Base-by-base conservation (phyloP, 2,888 invertebrate species). In the Ennomos erosarius region DNA sequence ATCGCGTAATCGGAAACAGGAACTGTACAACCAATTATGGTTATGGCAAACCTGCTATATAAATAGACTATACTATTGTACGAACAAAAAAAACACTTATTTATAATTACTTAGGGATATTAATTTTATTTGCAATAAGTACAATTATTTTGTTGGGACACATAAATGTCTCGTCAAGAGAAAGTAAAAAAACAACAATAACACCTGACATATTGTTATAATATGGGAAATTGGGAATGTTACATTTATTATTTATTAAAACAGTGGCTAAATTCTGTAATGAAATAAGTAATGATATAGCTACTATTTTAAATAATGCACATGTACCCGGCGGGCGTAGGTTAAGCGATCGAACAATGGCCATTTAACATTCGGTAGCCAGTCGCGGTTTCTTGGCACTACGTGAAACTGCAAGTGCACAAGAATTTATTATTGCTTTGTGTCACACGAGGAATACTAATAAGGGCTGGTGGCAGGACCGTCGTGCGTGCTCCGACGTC, bases 401-500 rank as follows among this genome's bases (percentile, higher is more conserved):
- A 79, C 86, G 84, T 82, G 85, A 91, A 90, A 89, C 82, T 90
- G 90, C 90, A 90, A 91, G 89, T 91, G 90, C 90, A 90, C 85
- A 85, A 84, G 90, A 87, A 90, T 91, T 83, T 88, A 89, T 90
- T 86, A 90, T 88, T 79, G 84, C 76, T 70, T 64, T 61, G 61
- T 73, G 80, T 79, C 84, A 83, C 84, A 85, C 83, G 82, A 84
- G 74, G 91, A 84, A 90, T 92, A 85, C 81, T 85, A 87, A 91
- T 73, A 72, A 79, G 77, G 75, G 75, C 59, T 71, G 71, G 75
- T 71, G 71, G 76, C 69, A 73, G 76, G 73, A 77, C 73, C 73
- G 77, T 70, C 71, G 76, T 78, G 82, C 82, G 81, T 80, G 84
- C 74, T 73, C 69, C 75, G 78, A 66, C 82, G 75, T 67, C 74